A percentile compares a stretch with the other conserved stretches of the same genome.
These are phyloP conservation scores for Scaptomyza reducta DNA, from an alignment of 2,888 invertebrate species.

Conservation along the genomic window DNA sequence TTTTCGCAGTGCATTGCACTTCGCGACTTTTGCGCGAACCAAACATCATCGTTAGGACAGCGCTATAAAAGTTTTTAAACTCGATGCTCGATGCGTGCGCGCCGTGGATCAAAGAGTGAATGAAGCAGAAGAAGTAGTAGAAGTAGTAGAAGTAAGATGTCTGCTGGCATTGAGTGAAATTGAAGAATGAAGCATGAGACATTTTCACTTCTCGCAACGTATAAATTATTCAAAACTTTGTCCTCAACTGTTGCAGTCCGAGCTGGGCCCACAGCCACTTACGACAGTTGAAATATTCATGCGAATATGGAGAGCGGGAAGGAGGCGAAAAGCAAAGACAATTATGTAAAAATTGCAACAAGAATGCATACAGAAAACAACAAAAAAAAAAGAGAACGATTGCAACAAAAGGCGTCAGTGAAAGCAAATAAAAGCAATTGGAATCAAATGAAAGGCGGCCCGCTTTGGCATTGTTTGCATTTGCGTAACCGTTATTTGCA, in stretches of 20 bases:
- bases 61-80: conserved; percentile 31
- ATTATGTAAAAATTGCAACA: conserved; percentile 51
- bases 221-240: conserved; percentile 70
- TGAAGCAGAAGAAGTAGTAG: background rate
- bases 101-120: background rate
- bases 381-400: background rate
- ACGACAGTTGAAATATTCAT: conserved; percentile 65
- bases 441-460: conserved; percentile 31
- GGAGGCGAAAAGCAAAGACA: conserved; percentile 19
- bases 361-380: conserved; percentile 24
- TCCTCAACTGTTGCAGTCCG: conserved; percentile 42
- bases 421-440: conserved; percentile 28
- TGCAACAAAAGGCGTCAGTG: conserved; percentile 20
- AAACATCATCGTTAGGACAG: conserved; percentile 23
- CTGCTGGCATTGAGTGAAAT: conserved; percentile 29
- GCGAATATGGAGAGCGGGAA: conserved; percentile 25
- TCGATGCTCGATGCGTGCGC: conserved; percentile 28
- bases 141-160: conserved; percentile 6
- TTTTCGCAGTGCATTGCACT: conserved; percentile 13
- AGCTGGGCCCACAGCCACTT: conserved; percentile 29
- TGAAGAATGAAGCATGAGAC: conserved; percentile 13
- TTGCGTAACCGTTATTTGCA: conserved; percentile 23
- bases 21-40: conserved; percentile 14
- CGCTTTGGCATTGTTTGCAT: conserved; percentile 26
- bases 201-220: conserved; percentile 34